Evolutionary conservation across 2,113 vertebrate genomes (phyloP).

Genomic region (Sinocyclocheilus anshuiensis): DNA sequence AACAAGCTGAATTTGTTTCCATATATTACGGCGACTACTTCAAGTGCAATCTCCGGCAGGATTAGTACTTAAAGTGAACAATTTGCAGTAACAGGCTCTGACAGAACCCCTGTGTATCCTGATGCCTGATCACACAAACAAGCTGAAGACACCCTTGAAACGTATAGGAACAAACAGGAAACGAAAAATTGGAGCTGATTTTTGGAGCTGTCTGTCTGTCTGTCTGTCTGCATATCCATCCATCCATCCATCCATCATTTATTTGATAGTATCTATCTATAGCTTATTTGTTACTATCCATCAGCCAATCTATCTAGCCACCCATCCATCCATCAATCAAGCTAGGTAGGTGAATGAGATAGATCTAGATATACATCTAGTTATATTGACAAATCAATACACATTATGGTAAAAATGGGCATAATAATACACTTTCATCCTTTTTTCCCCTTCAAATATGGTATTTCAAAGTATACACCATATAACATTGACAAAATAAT

Average conservation of each 20-base stretch:
- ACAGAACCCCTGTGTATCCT: neutral
- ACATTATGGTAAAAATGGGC: neutral
- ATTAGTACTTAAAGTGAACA: slow-evolving; percentile 34
- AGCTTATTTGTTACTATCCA: no score
- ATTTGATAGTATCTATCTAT: no score
- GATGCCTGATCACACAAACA: neutral
- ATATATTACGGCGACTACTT: slow-evolving; percentile 31
- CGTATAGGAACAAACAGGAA: no score
- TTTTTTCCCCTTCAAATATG: neutral
- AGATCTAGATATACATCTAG: neutral
- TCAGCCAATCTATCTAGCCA: no score
- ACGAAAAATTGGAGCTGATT: neutral
- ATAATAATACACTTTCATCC: neutral
- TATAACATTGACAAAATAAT: neutral
- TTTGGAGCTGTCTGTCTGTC: no score
- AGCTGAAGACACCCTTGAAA: neutral
- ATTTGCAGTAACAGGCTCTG: neutral
- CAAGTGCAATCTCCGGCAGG: neutral
- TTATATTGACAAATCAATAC: neutral
- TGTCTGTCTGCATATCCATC: no score
- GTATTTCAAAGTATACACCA: neutral
- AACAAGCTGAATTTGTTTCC: slow-evolving; percentile 48
- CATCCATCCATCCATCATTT: no score
- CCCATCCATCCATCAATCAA: neutral
- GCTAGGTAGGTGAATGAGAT: neutral